Evolutionary conservation across 92 coral and sea anemone genomes (phyloP).

Genomic region (Metridium senile): DNA sequence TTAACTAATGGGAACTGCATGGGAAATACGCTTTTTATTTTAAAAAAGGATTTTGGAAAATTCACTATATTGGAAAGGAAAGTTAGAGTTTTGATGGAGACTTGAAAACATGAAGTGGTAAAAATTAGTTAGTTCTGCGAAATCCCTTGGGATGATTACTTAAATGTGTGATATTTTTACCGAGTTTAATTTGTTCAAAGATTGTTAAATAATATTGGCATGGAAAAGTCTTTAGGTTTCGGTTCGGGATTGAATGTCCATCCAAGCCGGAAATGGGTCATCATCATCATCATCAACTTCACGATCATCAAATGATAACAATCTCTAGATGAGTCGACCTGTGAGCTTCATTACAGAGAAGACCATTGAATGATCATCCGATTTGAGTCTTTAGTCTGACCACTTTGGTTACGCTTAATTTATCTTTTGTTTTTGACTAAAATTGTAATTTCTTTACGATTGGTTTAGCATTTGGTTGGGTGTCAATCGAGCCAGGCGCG

Average conservation of each 20-base stretch:
- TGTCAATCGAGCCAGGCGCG: not conserved
- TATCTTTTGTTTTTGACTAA: constrained; percentile 1
- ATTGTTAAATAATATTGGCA: not conserved
- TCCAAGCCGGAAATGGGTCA: constrained; percentile 6
- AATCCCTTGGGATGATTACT: no score
- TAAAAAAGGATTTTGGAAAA: no score
- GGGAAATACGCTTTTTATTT: no score
- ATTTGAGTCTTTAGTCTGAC: not conserved
- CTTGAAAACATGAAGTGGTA: no score
- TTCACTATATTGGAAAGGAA: no score
- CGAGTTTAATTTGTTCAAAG: not conserved
- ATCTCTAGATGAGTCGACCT: not conserved
- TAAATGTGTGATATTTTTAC: no score
- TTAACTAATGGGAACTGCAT: no score
- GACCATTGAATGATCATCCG: constrained; percentile 3
- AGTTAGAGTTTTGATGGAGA: no score
- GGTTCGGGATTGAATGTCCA: not conserved
- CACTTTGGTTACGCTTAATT: constrained; percentile 1
- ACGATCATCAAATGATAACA: constrained; percentile 11
- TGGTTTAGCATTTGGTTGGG: constrained; percentile 23
- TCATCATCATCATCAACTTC: constrained; percentile 8
- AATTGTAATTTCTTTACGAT: constrained; percentile 17
- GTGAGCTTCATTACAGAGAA: not conserved
- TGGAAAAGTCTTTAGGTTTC: not conserved
- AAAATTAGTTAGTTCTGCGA: no score